Base-by-base conservation (phyloP, 2,113 vertebrate genomes). In the Apodemus speciosus region DNA sequence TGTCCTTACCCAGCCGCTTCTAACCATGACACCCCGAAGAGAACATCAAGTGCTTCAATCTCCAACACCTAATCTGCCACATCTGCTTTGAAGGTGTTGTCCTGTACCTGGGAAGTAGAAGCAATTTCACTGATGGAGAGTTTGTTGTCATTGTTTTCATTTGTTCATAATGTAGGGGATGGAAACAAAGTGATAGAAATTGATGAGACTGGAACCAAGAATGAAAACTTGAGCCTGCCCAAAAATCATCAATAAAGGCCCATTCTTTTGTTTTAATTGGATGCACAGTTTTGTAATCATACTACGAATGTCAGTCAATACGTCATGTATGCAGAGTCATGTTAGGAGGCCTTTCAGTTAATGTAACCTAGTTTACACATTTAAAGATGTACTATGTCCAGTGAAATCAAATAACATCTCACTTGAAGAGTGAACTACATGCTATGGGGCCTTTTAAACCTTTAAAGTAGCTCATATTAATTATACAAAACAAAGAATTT, bases 321-420 rank as follows among this genome's bases (percentile, higher is more conserved):
- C 49, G 18, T 30, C 2, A 0, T 21, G 7, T 25, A 32, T 25
- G 4, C 30, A 38, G 27, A n/a, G 2, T 9, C 60, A n/a, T 3
- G 3, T 64, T 43, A 53, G 68, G 8, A 58, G 6, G 25, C 3
- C 1, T 32, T 69, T 2, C n/a, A 64, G 20, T 16, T 77, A 35
- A 75, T 6, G 0, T 35, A 6, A 1, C 8, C 21, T 62, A 49
- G 62, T 1, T 72, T 20, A 10, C 7, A 25, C 9, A 25, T 51
- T 76, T 75, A 80, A 85, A 91, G 25, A 43, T 13, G 25, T 15
- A 32, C 0, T 30, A 27, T 49, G 30, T n/a, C 21, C 46, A 76
- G 30, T 60, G 53, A 91, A 27, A 35, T 32, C 2, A 14, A 75
- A 71, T 76, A 23, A 56, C 43, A 86, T 43, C 56, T 89, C 23